Base-by-base conservation (phyloP, 2,113 vertebrate species). In the Leucoraja erinaceus region DNA sequence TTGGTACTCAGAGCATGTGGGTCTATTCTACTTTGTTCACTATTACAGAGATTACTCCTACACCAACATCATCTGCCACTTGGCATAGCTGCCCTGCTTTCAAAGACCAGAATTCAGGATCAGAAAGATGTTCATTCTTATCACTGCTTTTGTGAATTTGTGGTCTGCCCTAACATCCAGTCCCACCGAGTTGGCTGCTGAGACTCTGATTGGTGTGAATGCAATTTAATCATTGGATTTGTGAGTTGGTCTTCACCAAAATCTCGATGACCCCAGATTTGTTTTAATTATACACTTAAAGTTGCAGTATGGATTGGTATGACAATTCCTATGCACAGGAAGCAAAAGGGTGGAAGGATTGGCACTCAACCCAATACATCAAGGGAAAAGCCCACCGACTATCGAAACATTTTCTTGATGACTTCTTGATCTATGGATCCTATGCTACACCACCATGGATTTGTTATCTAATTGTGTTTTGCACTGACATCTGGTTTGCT, bases 201-300 rank as follows among this genome's bases (percentile, higher is more conserved):
- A 28, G 54, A 59, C 56, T 56, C 20, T 83, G 56, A 83, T 83
- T 83, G 47, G 54, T 84, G 54, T 84, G 54, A 84, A 84, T 20
- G n/a, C 59, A 61, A 84, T 59, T 28, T 59, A 84, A 84, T 59
- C 56, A 84, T 59, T 84, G 81, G 59, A 84, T 84, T 61, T 59
- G 22, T 84, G 22, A 61, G 28, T 56, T 54, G 11, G 1, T 56
- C 22, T 83, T 83, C 81, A 59, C 25, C 59, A 84, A 84, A 7
- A 22, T 25, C 56, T 10, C 25, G 28, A 28, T 84, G 54, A 84
- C 47, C 54, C n/a, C 31, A 18, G 20, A 59, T 54, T 84, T 56
- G 54, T 22, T 83, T 84, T 84, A 84, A 84, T 59, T 22, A 11
- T 54, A 84, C 56, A 84, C 22, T 84, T 25, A 59, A 47, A 47